A percentile compares a stretch with the other conserved stretches of the same genome.
phyloP scores from a whole-genome alignment of 2,113 vertebrate genomes.

The Chelonoidis abingdonii region DNA sequence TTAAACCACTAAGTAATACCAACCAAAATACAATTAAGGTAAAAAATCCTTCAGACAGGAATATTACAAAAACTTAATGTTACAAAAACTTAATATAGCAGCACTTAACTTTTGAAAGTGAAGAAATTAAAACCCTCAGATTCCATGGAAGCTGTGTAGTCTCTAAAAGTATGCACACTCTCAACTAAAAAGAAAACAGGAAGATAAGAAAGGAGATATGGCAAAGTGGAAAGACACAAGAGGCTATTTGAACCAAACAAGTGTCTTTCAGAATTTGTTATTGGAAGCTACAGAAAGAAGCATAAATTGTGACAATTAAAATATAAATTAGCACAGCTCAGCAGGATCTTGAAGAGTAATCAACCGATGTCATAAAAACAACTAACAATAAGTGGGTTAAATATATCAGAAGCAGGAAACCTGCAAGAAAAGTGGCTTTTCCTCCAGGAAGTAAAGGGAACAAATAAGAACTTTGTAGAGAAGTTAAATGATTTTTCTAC shows the following conservation, averaged over 20 bases:
- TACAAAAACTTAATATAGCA: not conserved
- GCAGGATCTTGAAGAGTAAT: not conserved
- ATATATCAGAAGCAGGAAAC: not conserved
- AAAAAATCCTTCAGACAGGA: not conserved
- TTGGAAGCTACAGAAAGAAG: not conserved
- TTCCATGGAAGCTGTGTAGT: not conserved
- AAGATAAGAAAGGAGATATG: slow-evolving; percentile 34
- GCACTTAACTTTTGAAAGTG: slow-evolving; percentile 5
- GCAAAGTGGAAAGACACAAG: slow-evolving; percentile 26
- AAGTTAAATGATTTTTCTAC: not conserved
- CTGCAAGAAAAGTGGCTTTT: not conserved
- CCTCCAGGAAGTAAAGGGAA: not conserved
- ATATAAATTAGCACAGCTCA: not conserved
- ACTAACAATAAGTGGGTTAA: not conserved
- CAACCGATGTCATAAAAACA: not conserved
- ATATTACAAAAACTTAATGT: not conserved
- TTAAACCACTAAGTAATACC: not conserved
- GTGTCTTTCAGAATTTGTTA: fast-evolving
- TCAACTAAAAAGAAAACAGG: slow-evolving; percentile 29
- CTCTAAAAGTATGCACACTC: fast-evolving
- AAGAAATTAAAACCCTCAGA: slow-evolving; percentile 22
- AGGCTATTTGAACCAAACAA: slow-evolving; percentile 27
- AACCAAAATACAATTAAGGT: slow-evolving; percentile 38
- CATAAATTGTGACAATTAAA: not conserved
- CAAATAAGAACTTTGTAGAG: not conserved